phyloP scores from a whole-genome alignment of 2,797 vertebrate genomes.

The Esox masquinongy region DNA sequence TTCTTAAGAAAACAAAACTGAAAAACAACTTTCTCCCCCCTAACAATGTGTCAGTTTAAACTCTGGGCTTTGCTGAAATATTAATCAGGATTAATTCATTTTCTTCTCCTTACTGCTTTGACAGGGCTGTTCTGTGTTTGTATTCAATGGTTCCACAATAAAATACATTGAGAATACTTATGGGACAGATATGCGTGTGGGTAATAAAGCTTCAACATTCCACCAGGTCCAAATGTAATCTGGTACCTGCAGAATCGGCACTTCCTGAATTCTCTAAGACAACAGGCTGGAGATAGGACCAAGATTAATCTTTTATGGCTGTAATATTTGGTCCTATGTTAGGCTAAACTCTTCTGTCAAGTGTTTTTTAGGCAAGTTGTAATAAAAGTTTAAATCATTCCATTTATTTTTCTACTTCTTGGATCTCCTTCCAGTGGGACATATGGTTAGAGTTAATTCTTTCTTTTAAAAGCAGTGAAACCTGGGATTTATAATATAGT shows the following conservation, averaged over 20 bases:
- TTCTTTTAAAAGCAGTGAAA: neutral
- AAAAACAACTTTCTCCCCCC: slow-evolving; percentile 31
- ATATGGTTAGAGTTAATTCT: slow-evolving; percentile 71
- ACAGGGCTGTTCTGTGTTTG: slow-evolving; percentile 56
- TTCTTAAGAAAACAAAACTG: slow-evolving; percentile 29
- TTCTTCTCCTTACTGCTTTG: slow-evolving; percentile 42
- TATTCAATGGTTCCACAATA: slow-evolving; percentile 28
- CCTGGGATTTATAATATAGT: neutral
- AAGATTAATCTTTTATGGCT: slow-evolving; percentile 41
- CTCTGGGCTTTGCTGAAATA: slow-evolving; percentile 42
- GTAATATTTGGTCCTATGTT: slow-evolving; percentile 7
- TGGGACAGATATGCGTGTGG: slow-evolving; percentile 7
- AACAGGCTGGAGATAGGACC: slow-evolving; percentile 9
- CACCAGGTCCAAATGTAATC: no score
- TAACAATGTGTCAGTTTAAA: slow-evolving; percentile 54
- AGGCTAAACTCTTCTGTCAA: slow-evolving; percentile 23
- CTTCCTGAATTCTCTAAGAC: no score
- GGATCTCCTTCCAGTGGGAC: slow-evolving; percentile 57
- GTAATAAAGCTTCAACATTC: no score
- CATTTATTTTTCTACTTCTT: slow-evolving; percentile 45
- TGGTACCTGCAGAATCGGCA: no score
- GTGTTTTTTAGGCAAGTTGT: slow-evolving; percentile 65
- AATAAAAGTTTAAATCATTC: slow-evolving; percentile 36
- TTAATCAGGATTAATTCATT: slow-evolving; percentile 63
- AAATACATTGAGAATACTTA: slow-evolving; percentile 26